Percentiles rank a stretch among this genome's conserved stretches.
These are phyloP conservation scores for Engystomops pustulosus DNA, from an alignment of 2,113 vertebrate genomes.

Conservation along the genomic window DNA sequence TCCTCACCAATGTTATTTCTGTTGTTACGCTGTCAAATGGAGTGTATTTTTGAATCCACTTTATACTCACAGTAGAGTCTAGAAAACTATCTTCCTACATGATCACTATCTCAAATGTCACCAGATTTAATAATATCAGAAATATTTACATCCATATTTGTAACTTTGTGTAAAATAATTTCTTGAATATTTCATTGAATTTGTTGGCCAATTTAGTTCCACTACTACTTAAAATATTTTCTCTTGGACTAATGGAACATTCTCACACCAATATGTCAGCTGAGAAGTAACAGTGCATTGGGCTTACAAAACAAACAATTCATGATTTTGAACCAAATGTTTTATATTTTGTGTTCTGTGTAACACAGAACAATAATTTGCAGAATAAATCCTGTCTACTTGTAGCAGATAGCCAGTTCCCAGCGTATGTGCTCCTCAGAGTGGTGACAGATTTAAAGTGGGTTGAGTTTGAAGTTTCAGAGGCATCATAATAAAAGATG, in stretches of 20 bases:
- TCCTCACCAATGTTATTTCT: too few species aligned
- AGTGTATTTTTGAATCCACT: too few species aligned
- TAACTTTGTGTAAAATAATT: too few species aligned
- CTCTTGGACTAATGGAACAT: not conserved
- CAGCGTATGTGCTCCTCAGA: not conserved
- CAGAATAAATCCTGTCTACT: not conserved
- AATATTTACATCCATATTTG: not conserved
- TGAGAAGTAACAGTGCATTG: not conserved
- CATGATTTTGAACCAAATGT: not conserved
- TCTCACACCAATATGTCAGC: not conserved
- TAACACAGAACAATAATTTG: constrained; percentile 2
- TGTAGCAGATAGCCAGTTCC: not conserved
- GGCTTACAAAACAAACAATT: not conserved
- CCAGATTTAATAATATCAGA: not conserved
- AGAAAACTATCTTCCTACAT: not conserved
- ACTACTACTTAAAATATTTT: not conserved
- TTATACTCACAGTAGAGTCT: too few species aligned
- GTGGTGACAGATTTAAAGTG: not conserved
- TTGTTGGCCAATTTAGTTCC: not conserved
- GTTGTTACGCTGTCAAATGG: too few species aligned
- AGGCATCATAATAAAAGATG: not conserved
- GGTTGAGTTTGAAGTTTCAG: not conserved
- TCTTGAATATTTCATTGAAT: not conserved
- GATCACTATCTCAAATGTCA: not conserved
- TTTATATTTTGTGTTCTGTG: constrained; percentile 5